Evolutionary conservation across 2,113 vertebrate species (phyloP), one percentile per base, ranked within the genome.

Genomic region (Cavia porcellus): DNA sequence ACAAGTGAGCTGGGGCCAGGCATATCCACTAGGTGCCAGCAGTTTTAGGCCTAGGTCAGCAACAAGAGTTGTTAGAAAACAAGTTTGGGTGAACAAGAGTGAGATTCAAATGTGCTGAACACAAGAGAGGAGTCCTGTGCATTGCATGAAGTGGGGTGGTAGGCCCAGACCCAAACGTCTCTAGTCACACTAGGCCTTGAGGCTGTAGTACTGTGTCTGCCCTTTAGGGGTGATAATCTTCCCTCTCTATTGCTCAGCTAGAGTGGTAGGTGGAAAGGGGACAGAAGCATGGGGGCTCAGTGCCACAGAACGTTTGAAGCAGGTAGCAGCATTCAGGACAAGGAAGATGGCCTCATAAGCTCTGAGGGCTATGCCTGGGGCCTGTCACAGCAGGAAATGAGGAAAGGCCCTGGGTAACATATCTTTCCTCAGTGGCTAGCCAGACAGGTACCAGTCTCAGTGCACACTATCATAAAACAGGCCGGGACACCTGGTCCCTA

Each of bases 101-200:
- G 0, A 66, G 61, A 30, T 62, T 32, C 0, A 10, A 32, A 28
- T 38, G 5, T 0, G 1, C 80, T 3, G 80, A 52, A 0, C 4
- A 0, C 10, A 55, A 20, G 0, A 0, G 55, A 30, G 15, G 1
- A 62, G 0, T 66, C 12, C 66, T 47, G 88, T 74, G 94, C 79
- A 28, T 77, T 77, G 45, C 75, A 79, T 79, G 75, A 79, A 52
- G 59, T 20, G 57, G 19, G 68, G 90, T 68, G 88, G 64, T 66
- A 47, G 86, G 81, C 14, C 25, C 7, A 59, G 52, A 3, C 0
- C 38, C 28, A 3, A 11, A 38, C 32, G 30, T 9, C 20, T 74
- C 32, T 42, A 11, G 30, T 35, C 25, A n/a, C 1, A 28, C 28
- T 9, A 70, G 74, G 19, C 59, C 45, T 42, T 70, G 57, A 30